Evolutionary conservation across 2,888 invertebrate species (phyloP).

Genomic region (Pseudanteris insignis): DNA sequence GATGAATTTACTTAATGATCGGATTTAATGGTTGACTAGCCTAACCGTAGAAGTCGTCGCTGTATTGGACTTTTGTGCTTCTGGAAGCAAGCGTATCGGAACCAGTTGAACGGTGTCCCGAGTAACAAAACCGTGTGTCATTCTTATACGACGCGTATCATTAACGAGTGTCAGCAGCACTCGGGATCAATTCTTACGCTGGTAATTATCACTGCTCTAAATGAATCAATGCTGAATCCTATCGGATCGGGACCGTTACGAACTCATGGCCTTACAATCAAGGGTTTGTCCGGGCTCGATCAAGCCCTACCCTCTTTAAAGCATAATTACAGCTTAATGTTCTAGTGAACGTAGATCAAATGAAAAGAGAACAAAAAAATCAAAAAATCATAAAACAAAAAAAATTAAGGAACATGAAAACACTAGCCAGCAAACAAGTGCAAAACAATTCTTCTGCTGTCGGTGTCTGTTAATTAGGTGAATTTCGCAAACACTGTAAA

Average conservation of each 20-base stretch:
- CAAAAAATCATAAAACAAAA: constrained; percentile 6
- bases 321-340: constrained; percentile 37
- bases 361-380: too few relatives aligned
- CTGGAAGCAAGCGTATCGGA: background rate
- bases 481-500: constrained; percentile 36
- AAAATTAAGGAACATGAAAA: constrained; percentile 5
- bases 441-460: constrained; percentile 39
- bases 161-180: too few relatives aligned
- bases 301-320: constrained; percentile 32
- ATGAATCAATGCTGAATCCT: constrained; percentile 17
- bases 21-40: constrained; percentile 22
- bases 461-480: constrained; percentile 38
- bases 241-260: constrained; percentile 8
- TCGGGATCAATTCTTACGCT: too few relatives aligned
- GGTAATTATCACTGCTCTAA: constrained; percentile 31
- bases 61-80: constrained; percentile 32
- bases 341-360: constrained; percentile 33
- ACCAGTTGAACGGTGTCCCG: too few relatives aligned
- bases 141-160: too few relatives aligned
- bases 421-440: constrained; percentile 8
- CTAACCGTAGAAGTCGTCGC: constrained; percentile 18
- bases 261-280: background rate
- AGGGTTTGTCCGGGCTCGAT: constrained; percentile 7
- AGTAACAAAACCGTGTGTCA: too few relatives aligned
- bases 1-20: constrained; percentile 8